Evolutionary conservation across 2,888 invertebrate genomes (phyloP).

Genomic region (Hipparchia sbordonii): DNA sequence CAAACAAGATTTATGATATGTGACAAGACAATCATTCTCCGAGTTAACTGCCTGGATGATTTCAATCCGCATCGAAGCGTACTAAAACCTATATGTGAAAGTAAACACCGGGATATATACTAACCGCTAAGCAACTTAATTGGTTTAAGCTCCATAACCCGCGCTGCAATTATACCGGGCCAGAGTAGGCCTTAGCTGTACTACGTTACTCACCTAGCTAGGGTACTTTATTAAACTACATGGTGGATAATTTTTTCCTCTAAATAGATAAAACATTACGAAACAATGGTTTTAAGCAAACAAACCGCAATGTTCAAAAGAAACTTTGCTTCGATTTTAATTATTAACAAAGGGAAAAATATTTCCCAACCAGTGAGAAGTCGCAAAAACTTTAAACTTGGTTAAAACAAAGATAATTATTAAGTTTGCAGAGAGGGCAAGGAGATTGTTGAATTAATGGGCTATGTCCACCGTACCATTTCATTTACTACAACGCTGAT

Average conservation of each 20-base stretch:
- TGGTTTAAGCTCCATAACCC: constrained; percentile 15
- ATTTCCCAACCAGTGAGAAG: constrained; percentile 7
- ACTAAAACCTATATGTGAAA: neutral
- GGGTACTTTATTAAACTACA: no score
- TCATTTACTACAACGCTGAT: no score
- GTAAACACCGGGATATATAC: neutral
- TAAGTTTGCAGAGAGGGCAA: neutral
- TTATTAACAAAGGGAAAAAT: neutral
- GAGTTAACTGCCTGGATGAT: neutral
- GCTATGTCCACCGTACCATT: neutral
- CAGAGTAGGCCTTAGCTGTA: neutral
- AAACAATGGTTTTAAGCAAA: neutral
- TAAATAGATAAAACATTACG: neutral
- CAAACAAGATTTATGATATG: neutral
- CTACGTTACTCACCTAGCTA: neutral
- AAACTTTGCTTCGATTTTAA: constrained; percentile 3
- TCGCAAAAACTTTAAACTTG: constrained; percentile 11
- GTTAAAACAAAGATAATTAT: neutral
- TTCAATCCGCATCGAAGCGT: constrained; percentile 1
- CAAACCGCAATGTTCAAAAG: neutral
- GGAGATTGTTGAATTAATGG: neutral
- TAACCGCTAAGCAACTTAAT: constrained; percentile 7
- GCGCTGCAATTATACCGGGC: constrained; percentile 2
- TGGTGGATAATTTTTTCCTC: no score
- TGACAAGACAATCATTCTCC: neutral